A percentile compares a stretch with the other conserved stretches of the same genome.
These are phyloP conservation scores for Kryptopterus vitreolus DNA, from an alignment of 2,797 vertebrate species.

Conservation along the genomic window DNA sequence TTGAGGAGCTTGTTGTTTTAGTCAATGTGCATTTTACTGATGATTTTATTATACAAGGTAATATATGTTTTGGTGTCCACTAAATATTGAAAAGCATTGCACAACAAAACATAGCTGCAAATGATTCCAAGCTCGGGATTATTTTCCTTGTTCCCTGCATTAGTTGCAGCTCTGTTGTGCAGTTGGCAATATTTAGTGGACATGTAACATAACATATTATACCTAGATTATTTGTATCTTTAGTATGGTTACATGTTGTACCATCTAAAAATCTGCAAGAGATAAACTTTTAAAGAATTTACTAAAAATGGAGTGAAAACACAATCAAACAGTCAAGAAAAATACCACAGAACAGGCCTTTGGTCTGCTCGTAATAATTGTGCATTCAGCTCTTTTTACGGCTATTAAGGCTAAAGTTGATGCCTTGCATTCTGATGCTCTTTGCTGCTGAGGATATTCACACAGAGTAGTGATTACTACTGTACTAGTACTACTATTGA, in stretches of 20 bases:
- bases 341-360: background rate
- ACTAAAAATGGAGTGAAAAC: too few species aligned
- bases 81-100: too few species aligned
- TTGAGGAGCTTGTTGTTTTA: too few species aligned
- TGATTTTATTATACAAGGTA: too few species aligned
- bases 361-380: background rate
- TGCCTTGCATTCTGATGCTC: background rate
- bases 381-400: background rate
- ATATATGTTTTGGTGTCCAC: too few species aligned
- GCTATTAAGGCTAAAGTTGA: background rate
- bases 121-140: too few species aligned
- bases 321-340: too few species aligned
- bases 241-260: background rate
- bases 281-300: background rate
- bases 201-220: background rate
- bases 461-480: too few species aligned
- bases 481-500: too few species aligned
- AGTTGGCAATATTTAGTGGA: background rate
- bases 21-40: too few species aligned
- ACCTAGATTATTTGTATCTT: background rate
- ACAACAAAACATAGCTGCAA: too few species aligned
- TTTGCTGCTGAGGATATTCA: too few species aligned
- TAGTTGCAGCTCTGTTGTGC: background rate
- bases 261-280: background rate
- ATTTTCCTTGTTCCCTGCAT: background rate